phyloP scores from a whole-genome alignment of 2,888 invertebrate genomes.

The Acronicta leporina region DNA sequence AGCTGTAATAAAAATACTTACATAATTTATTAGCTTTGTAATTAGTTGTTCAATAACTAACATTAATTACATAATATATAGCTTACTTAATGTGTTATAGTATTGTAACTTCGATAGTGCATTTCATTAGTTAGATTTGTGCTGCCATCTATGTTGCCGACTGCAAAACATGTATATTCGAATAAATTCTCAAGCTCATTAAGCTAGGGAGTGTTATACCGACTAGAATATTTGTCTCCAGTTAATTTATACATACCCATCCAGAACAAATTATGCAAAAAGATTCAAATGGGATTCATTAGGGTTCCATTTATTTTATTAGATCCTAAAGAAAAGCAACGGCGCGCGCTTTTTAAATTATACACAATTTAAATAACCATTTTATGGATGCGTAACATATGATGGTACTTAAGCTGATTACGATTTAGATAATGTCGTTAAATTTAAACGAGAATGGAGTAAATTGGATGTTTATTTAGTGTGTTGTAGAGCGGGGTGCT shows the following conservation, averaged over 20 bases:
- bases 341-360: conserved; percentile 41
- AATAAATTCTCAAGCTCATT: conserved; percentile 47
- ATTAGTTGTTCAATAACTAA: too few relatives aligned
- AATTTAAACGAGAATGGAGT: conserved; percentile 57
- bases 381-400: conserved; percentile 39
- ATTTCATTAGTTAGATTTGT: not conserved
- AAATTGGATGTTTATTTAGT: conserved; percentile 65
- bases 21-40: too few relatives aligned
- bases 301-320: conserved; percentile 27
- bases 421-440: conserved; percentile 58
- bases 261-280: conserved; percentile 52
- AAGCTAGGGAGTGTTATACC: conserved; percentile 23
- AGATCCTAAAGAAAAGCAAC: conserved; percentile 43
- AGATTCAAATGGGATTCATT: conserved; percentile 47
- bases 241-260: conserved; percentile 44
- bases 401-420: conserved; percentile 52
- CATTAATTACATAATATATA: too few relatives aligned
- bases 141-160: conserved; percentile 31
- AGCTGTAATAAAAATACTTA: too few relatives aligned
- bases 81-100: too few relatives aligned
- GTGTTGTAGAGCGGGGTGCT: conserved; percentile 46
- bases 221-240: conserved; percentile 43
- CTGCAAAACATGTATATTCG: conserved; percentile 19
- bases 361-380: conserved; percentile 36
- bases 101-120: too few relatives aligned